Percentiles rank a stretch among this genome's conserved stretches.
These are phyloP conservation scores for Lepeophtheirus nordmannii DNA, from an alignment of 2,888 invertebrate genomes.

Conservation along the genomic window DNA sequence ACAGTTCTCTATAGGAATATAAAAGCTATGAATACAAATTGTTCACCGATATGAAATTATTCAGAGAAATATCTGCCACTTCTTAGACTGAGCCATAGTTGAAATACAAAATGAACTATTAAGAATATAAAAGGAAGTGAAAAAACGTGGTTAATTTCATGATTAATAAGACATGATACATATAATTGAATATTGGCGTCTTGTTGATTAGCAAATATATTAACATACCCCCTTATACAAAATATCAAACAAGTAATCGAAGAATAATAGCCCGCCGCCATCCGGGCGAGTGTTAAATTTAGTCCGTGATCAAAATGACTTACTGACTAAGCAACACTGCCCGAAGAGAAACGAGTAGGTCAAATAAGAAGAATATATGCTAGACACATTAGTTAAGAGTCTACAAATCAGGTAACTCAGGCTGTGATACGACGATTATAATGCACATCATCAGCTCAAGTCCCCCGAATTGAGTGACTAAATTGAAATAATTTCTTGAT, in stretches of 20 bases:
- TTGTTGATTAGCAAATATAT: no score
- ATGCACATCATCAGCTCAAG: slow-evolving; percentile 4
- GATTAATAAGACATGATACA: no score
- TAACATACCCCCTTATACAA: no score
- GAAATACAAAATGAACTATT: no score
- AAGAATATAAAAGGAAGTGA: no score
- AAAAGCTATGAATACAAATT: slow-evolving; percentile 11
- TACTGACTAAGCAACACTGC: background rate
- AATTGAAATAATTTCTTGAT: background rate
- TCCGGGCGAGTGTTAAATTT: slow-evolving; percentile 7
- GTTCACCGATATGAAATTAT: background rate
- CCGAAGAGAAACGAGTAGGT: slow-evolving; percentile 6
- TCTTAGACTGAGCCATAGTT: no score
- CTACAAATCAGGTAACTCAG: slow-evolving; percentile 22
- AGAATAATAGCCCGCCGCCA: background rate
- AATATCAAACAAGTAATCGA: no score
- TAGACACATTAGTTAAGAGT: background rate
- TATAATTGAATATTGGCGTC: no score
- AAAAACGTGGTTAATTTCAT: no score
- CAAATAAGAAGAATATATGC: background rate
- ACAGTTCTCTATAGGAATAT: slow-evolving; percentile 55
- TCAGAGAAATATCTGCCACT: background rate
- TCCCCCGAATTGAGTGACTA: slow-evolving; percentile 2
- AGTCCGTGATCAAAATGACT: background rate
- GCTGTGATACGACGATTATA: slow-evolving; percentile 17